phyloP scores from a whole-genome alignment of 2,888 invertebrate species.

The Fragum sueziense region DNA sequence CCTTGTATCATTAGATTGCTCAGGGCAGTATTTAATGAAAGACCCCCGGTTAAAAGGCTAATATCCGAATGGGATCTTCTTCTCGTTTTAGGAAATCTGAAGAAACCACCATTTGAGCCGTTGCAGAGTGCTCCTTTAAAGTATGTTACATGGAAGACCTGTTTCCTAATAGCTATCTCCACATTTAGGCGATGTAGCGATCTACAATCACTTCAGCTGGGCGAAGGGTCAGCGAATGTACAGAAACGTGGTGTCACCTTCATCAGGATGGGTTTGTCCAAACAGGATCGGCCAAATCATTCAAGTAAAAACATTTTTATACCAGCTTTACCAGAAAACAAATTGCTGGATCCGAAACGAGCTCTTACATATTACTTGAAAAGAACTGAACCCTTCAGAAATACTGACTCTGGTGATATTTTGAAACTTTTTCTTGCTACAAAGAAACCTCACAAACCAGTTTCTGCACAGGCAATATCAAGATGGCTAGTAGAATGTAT shows the following conservation, averaged over 20 bases:
- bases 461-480: no score
- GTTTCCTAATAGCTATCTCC: conserved; percentile 34
- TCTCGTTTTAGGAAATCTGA: conserved; percentile 33
- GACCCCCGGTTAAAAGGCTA: conserved; percentile 33
- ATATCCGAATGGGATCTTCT: conserved; percentile 48
- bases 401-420: no score
- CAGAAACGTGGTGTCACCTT: conserved; percentile 41
- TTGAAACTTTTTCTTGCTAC: no score
- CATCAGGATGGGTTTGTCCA: conserved; percentile 33
- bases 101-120: conserved; percentile 34
- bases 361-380: conserved; percentile 31
- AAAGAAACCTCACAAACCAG: no score
- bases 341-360: conserved; percentile 34
- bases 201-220: conserved; percentile 28
- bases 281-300: conserved; percentile 43
- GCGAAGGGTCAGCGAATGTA: conserved; percentile 29
- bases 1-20: conserved; percentile 29
- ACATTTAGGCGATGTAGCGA: conserved; percentile 45
- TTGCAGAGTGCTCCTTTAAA: conserved; percentile 29
- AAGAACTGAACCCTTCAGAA: no score
- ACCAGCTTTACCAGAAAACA: conserved; percentile 25
- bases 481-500: no score
- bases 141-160: conserved; percentile 31
- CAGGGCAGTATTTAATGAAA: conserved; percentile 43
- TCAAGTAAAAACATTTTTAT: conserved; percentile 28